Evolutionary conservation across 2,888 invertebrate genomes (phyloP).

Genomic region (Romanomermis culicivorax): DNA sequence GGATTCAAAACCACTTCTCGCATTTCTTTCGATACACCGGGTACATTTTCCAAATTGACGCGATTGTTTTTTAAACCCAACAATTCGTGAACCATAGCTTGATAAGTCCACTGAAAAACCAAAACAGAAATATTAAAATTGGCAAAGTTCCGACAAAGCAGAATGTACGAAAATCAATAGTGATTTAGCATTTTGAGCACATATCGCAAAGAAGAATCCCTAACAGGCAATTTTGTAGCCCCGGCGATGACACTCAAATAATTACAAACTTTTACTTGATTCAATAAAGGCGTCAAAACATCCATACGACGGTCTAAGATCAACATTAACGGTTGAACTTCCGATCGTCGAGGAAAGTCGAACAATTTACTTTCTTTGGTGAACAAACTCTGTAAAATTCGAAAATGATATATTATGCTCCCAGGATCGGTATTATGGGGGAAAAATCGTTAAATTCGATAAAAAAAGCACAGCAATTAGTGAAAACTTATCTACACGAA

Average conservation of each 20-base stretch:
- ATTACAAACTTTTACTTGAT: too few relatives aligned
- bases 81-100: slow-evolving; percentile 98
- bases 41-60: slow-evolving; percentile 61
- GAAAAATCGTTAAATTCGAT: slow-evolving; percentile 1
- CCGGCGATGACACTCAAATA: too few relatives aligned
- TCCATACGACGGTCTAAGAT: slow-evolving; percentile 82
- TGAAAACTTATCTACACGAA: not conserved
- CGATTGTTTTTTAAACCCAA: slow-evolving; percentile 76
- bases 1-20: slow-evolving; percentile 77
- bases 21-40: slow-evolving; percentile 65
- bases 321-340: slow-evolving; percentile 53
- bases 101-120: slow-evolving; percentile 78
- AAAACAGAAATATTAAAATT: slow-evolving; percentile 4
- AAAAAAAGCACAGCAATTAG: not conserved
- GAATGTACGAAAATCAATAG: too few relatives aligned
- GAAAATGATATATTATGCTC: not conserved
- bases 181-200: too few relatives aligned
- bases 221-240: too few relatives aligned
- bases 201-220: too few relatives aligned
- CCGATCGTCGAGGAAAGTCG: slow-evolving; percentile 49
- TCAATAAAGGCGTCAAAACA: slow-evolving; percentile 78
- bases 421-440: too few relatives aligned
- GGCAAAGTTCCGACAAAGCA: not conserved
- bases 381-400: slow-evolving; percentile 44
- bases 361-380: slow-evolving; percentile 67